Conservation (phyloP, 2,113 vertebrate genomes). For the Ranitomeya variabilis region DNA sequence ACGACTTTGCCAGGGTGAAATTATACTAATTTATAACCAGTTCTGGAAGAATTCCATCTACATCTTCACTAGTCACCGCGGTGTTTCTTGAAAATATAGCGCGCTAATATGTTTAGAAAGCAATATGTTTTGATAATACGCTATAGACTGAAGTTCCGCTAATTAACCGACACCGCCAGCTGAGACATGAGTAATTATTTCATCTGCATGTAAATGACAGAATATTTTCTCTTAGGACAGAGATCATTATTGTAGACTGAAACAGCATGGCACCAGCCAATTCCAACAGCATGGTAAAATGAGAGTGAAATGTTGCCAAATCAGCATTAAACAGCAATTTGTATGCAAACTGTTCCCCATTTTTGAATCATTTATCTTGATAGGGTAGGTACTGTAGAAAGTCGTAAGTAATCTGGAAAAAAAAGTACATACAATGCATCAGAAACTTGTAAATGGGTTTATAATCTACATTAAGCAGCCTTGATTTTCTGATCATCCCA, state of each 20-base stretch:
- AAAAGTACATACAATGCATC: neutral
- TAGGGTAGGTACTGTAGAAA: neutral
- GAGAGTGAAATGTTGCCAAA: constrained; percentile 37
- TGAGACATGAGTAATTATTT: constrained; percentile 50
- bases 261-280: constrained; percentile 21
- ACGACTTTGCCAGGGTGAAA: neutral
- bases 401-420: neutral
- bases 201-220: constrained; percentile 52
- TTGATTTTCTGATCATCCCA: neutral
- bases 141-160: constrained; percentile 20
- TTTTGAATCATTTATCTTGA: constrained; percentile 19
- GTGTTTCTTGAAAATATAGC: neutral
- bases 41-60: neutral
- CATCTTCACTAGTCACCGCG: neutral
- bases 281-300: constrained; percentile 29
- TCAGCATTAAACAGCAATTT: constrained; percentile 52
- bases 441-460: neutral
- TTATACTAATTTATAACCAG: neutral
- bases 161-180: constrained; percentile 34
- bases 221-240: constrained; percentile 46
- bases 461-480: neutral
- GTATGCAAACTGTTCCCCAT: constrained; percentile 25
- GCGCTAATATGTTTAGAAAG: constrained; percentile 14
- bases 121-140: constrained; percentile 44
- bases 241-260: constrained; percentile 51